Percentiles rank a stretch among this genome's conserved stretches.
Evolutionary conservation across 2,797 vertebrate genomes (phyloP).

Genomic region (Urophycis tenuis): DNA sequence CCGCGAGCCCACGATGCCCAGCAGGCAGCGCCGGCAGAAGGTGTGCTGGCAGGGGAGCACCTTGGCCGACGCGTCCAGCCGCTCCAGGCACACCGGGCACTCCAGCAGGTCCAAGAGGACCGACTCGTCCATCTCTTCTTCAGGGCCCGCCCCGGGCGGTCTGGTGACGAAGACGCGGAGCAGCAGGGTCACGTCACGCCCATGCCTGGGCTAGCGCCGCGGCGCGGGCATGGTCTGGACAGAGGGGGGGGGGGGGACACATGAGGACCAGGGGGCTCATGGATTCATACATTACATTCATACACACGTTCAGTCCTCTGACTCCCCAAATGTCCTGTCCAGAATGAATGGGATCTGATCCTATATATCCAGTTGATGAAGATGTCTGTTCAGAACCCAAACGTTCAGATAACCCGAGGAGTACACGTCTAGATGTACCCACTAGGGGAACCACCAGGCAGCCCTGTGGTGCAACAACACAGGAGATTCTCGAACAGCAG

Average conservation of each 20-base stretch:
- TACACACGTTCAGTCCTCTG: too few relatives aligned
- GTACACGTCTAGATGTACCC: too few relatives aligned
- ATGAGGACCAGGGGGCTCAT: conserved; percentile 36
- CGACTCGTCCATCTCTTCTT: conserved; percentile 92
- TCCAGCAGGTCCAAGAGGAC: conserved; percentile 93
- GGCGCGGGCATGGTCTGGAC: conserved; percentile 59
- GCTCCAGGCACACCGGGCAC: conserved; percentile 96
- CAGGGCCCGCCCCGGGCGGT: too few relatives aligned
- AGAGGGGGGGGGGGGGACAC: conserved; percentile 16
- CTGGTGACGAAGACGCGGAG: too few relatives aligned
- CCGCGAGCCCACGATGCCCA: conserved; percentile 89
- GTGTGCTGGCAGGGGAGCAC: conserved; percentile 98
- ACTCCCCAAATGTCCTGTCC: too few relatives aligned
- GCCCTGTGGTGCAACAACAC: too few relatives aligned
- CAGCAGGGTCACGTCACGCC: conserved; percentile 66
- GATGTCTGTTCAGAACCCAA: too few relatives aligned
- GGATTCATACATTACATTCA: not conserved
- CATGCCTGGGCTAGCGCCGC: conserved; percentile 79
- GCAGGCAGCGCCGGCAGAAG: conserved; percentile 92
- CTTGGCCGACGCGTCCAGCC: conserved; percentile 92
- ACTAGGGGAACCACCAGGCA: too few relatives aligned
- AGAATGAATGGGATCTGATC: too few relatives aligned
- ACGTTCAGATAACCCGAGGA: too few relatives aligned
- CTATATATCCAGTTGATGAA: too few relatives aligned
- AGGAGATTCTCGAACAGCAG: too few relatives aligned